Evolutionary conservation across 2,113 vertebrate species (phyloP).

Genomic region (Oryzias javanicus): DNA sequence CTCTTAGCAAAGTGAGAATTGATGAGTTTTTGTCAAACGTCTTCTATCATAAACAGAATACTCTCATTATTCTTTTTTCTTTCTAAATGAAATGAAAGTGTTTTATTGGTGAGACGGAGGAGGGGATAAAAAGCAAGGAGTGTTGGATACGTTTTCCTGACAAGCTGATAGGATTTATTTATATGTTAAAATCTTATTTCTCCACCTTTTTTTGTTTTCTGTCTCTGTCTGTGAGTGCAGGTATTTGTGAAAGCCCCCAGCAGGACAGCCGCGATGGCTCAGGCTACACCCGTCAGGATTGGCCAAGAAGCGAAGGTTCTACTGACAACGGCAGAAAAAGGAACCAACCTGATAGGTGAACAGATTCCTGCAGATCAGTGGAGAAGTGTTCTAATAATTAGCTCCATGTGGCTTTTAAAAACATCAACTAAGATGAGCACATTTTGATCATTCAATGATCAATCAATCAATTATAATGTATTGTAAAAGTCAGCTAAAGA

Average conservation of each 20-base stretch:
- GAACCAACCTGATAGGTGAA: slow-evolving; percentile 86
- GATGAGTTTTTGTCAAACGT: slow-evolving; percentile 13
- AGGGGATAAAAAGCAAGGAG: too few species aligned
- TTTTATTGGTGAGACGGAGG: not conserved
- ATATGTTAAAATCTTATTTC: slow-evolving; percentile 11
- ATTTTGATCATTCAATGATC: too few species aligned
- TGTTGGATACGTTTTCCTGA: slow-evolving; percentile 20
- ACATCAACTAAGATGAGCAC: too few species aligned
- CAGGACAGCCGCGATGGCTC: slow-evolving; percentile 68
- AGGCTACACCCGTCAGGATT: slow-evolving; percentile 62
- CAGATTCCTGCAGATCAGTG: not conserved
- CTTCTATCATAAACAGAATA: slow-evolving; percentile 23
- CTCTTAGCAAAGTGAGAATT: slow-evolving; percentile 14
- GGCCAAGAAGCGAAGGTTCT: slow-evolving; percentile 77
- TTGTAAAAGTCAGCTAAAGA: too few species aligned
- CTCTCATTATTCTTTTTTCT: not conserved
- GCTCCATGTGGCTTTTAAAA: too few species aligned
- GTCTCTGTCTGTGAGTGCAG: slow-evolving; percentile 56
- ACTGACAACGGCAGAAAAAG: slow-evolving; percentile 79
- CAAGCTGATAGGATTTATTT: slow-evolving; percentile 25
- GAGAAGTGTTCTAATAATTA: too few species aligned
- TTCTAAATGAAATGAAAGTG: not conserved
- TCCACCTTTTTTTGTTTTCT: too few species aligned
- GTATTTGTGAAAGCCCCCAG: slow-evolving; percentile 72
- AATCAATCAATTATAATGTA: too few species aligned